Base-by-base conservation (phyloP, 2,888 invertebrate genomes). In the Nomada fabriciana region DNA sequence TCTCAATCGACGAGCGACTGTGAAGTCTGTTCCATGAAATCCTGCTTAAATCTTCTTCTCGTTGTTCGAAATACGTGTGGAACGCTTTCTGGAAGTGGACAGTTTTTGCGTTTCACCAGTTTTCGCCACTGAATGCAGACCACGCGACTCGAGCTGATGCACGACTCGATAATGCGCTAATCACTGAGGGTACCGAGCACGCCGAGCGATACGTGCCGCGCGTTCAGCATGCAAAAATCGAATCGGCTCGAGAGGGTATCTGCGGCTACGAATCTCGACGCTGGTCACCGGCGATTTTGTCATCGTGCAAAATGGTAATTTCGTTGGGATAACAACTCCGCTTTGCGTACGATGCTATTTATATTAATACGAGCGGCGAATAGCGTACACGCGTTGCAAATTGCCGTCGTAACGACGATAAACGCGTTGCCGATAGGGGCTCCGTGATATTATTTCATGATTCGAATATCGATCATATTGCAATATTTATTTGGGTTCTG, bases 401-500 rank as follows among this genome's bases (percentile, higher is more conserved):
- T 82, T 75, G 67, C 43, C 75, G 10, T 29, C 60, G 80, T 70
- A 70, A 79, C 74, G 73, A 2, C 57, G 70, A 47, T 67, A 73
- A 81, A 60, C 70, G 67, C 55, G 65, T 80, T 82, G 80, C 74
- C 69, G 63, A 76, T 74, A 80, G 70, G 2, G n/a, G 36, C 13
- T 23, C 42, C 57, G 55, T 50, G 55, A 67, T 80, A 75, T 80
- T 71, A 75, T 82, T 69, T 70, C 55, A 80, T 60, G 79, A 79
- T 79, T 81, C 69, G 80, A 67, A 71, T 61, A 72, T 80, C 36
- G 36, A 36, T 7, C 36, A 7, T 36, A 0, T 7, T 7, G 36
- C 7, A 36, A 36, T 36, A 36, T 36, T 36, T 36, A 36, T 36
- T 36, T 36, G 36, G 36, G 36, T 7, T 36, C 36, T 5, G 36